Evolutionary conservation across 2,888 invertebrate species (phyloP).

Genomic region (Sinohyriopsis cumingii): DNA sequence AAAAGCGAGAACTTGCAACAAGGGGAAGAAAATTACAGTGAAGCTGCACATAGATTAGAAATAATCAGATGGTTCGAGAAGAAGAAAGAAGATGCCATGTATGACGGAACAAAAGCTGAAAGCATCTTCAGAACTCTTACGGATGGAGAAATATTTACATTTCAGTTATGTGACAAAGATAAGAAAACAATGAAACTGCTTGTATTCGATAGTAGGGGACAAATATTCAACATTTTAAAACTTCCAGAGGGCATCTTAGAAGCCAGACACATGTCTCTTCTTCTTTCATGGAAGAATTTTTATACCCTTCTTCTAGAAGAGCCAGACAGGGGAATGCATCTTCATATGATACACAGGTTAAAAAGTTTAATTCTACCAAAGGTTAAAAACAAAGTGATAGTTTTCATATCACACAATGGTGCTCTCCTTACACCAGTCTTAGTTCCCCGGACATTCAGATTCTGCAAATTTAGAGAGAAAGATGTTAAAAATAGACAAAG

Average conservation of each 20-base stretch:
- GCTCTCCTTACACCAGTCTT: constrained; percentile 2
- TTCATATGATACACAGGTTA: constrained; percentile 13
- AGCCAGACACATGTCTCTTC: constrained; percentile 7
- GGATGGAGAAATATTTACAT: background rate
- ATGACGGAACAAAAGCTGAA: too few species aligned
- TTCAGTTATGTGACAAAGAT: background rate
- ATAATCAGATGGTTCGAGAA: too few species aligned
- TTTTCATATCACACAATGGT: constrained; percentile 3
- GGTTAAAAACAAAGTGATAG: constrained; percentile 6
- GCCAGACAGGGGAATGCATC: constrained; percentile 15
- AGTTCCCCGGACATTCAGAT: background rate
- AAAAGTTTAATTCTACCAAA: constrained; percentile 3
- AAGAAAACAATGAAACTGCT: background rate
- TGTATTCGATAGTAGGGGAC: too few species aligned
- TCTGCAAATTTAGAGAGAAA: background rate
- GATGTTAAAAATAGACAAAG: too few species aligned
- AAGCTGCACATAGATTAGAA: too few species aligned
- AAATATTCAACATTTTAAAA: background rate
- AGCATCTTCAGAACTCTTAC: too few species aligned
- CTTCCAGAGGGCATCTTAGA: constrained; percentile 11
- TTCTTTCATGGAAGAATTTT: constrained; percentile 4
- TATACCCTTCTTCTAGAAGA: constrained; percentile 13
- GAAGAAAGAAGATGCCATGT: too few species aligned
- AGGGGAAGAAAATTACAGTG: too few species aligned
- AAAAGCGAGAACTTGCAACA: too few species aligned